A percentile compares a stretch with the other conserved stretches of the same genome.
These are phyloP conservation scores for Megamerina dolium DNA, from an alignment of 2,888 invertebrate species.

Conservation along the genomic window DNA sequence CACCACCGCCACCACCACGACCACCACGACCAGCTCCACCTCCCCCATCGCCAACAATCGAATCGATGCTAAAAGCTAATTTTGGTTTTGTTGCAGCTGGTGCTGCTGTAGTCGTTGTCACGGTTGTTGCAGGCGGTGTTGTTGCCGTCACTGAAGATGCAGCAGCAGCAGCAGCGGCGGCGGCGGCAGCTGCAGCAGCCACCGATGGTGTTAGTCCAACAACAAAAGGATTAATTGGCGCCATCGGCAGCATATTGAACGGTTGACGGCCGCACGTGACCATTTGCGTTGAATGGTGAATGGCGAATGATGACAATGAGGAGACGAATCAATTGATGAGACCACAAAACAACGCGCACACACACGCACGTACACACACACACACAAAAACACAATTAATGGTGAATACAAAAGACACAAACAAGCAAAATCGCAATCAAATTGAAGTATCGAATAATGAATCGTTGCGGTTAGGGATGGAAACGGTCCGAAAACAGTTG, in stretches of 20 bases:
- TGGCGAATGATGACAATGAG: no score
- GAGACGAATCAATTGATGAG: conserved; percentile 6
- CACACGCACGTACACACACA: conserved; percentile 2
- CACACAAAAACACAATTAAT: conserved; percentile 1
- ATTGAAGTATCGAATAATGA: neutral
- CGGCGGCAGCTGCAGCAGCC: conserved; percentile 27
- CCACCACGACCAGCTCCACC: conserved; percentile 37
- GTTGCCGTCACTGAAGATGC: conserved; percentile 15
- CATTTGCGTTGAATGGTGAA: no score
- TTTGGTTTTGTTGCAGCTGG: conserved; percentile 67
- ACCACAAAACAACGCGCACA: neutral
- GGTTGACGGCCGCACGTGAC: conserved; percentile 49
- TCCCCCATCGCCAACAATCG: conserved; percentile 69
- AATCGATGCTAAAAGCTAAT: conserved; percentile 92
- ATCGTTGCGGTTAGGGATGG: conserved; percentile 18
- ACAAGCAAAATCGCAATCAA: neutral
- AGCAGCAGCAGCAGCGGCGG: conserved; percentile 19
- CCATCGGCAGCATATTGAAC: conserved; percentile 81
- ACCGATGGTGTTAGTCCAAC: conserved; percentile 28
- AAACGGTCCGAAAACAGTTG: no score
- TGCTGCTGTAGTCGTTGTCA: conserved; percentile 17
- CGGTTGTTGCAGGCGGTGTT: conserved; percentile 2
- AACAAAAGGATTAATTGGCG: conserved; percentile 56
- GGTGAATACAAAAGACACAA: neutral
- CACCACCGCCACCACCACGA: conserved; percentile 10